Evolutionary conservation across 2,113 vertebrate species (phyloP).

Genomic region (Mirza zaza): DNA sequence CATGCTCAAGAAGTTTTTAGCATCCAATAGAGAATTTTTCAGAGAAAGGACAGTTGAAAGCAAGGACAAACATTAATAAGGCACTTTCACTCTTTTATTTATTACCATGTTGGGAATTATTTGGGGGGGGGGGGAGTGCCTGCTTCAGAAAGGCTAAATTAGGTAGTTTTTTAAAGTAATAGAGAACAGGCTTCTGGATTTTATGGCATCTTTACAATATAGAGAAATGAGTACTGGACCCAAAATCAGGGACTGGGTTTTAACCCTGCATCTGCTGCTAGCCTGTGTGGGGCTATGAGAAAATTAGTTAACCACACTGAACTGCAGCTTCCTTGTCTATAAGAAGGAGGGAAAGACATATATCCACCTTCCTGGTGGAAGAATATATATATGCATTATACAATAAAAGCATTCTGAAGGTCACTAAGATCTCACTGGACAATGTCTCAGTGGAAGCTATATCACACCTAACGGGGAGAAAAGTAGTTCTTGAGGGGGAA

Average conservation of each 20-base stretch:
- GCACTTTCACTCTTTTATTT: not conserved
- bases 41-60: not conserved
- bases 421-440: not conserved
- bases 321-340: not conserved
- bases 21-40: not conserved
- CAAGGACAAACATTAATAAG: not conserved
- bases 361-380: not conserved
- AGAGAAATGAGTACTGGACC: not conserved
- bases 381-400: not conserved
- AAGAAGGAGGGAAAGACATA: not conserved
- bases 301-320: not conserved
- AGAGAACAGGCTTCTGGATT: not conserved
- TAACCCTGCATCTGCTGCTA: not conserved
- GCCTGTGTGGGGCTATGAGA: not conserved
- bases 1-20: not conserved
- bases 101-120: not conserved
- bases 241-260: not conserved
- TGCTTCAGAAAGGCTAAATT: slow-evolving; percentile 20
- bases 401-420: not conserved
- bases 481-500: not conserved
- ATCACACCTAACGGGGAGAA: not conserved
- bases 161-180: not conserved
- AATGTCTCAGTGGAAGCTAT: not conserved
- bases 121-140: not conserved
- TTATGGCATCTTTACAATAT: not conserved